These are phyloP conservation scores for Galerucella nymphaeae DNA, from an alignment of 2,888 invertebrate species.

Conservation along the genomic window DNA sequence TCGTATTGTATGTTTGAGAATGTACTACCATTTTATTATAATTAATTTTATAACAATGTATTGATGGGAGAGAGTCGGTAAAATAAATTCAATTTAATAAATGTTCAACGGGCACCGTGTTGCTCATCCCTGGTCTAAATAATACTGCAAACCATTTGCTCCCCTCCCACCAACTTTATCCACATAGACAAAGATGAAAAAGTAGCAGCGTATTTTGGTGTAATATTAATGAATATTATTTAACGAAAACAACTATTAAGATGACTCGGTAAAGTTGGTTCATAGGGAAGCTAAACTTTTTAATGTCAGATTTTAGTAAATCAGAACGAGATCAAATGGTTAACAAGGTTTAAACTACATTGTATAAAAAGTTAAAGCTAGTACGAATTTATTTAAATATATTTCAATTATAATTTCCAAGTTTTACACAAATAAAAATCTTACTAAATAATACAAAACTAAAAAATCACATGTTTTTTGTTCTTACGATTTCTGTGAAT, in stretches of 20 bases:
- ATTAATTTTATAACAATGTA: too few species aligned
- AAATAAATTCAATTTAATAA: too few species aligned
- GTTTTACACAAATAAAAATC: not conserved
- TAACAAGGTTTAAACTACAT: slow-evolving; percentile 6
- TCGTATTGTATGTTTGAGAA: too few species aligned
- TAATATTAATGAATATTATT: not conserved
- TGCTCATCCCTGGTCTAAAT: too few species aligned
- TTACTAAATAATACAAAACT: not conserved
- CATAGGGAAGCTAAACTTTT: not conserved
- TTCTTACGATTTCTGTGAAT: not conserved
- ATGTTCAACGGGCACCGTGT: too few species aligned
- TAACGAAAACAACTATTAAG: too few species aligned
- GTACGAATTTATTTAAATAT: slow-evolving; percentile 1
- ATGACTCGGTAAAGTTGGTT: not conserved
- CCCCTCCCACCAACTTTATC: not conserved
- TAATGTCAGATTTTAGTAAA: not conserved
- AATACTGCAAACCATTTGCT: not conserved
- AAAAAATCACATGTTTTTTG: slow-evolving; percentile 3
- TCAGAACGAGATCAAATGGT: not conserved
- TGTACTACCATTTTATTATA: too few species aligned
- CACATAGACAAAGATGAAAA: not conserved
- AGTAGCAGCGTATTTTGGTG: not conserved
- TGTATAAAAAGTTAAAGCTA: not conserved
- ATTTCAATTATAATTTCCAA: not conserved
- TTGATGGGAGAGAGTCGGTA: too few species aligned